A percentile compares a stretch with the other conserved stretches of the same genome.
phyloP scores from a whole-genome alignment of 2,113 vertebrate genomes.

The Actinemys pallida region DNA sequence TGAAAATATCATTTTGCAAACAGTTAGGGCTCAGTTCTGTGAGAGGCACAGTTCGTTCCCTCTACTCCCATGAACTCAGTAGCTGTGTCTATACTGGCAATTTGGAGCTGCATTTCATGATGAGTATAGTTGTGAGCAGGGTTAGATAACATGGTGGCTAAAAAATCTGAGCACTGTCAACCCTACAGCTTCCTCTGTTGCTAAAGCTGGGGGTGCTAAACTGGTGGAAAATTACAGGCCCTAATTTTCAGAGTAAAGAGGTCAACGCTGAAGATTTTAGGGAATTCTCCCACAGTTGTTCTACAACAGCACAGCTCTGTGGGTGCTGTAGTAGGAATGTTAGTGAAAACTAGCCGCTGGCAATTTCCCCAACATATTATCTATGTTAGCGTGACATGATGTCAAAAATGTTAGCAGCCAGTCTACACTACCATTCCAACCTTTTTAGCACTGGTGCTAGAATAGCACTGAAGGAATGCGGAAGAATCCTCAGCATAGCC shows the following conservation, averaged over 20 bases:
- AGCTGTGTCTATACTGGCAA: background rate
- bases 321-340: background rate
- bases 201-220: background rate
- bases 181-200: background rate
- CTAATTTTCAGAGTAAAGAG: background rate
- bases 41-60: background rate
- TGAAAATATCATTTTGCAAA: background rate
- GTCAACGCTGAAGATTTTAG: background rate
- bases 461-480: background rate
- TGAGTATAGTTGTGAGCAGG: rapidly evolving
- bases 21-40: background rate
- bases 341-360: background rate
- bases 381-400: background rate
- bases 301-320: background rate
- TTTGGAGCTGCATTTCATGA: background rate
- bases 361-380: background rate
- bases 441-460: background rate
- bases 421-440: background rate
- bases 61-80: background rate
- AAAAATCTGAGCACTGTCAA: background rate
- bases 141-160: background rate
- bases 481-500: background rate
- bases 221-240: background rate
- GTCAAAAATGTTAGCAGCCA: background rate
- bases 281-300: background rate